These are phyloP conservation scores for Pardosa pseudoannulata DNA, from an alignment of 2,888 invertebrate species.

Conservation along the genomic window DNA sequence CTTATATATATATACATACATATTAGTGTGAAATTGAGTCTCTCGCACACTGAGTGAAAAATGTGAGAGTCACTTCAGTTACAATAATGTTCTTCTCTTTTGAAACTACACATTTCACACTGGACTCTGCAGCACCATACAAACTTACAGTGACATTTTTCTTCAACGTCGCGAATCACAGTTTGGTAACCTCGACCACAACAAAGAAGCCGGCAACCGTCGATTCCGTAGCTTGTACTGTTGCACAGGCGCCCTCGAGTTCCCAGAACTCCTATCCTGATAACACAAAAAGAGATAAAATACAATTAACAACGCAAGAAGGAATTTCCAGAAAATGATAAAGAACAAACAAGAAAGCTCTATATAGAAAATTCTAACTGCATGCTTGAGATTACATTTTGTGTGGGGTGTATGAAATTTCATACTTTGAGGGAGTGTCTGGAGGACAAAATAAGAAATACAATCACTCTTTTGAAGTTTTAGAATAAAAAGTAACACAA, in stretches of 20 bases:
- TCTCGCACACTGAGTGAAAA: neutral
- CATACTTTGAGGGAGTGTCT: no score
- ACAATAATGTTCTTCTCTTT: constrained; percentile 90
- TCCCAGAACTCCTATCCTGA: constrained; percentile 87
- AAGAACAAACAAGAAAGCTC: no score
- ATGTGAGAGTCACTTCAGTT: constrained; percentile 81
- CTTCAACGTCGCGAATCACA: constrained; percentile 87
- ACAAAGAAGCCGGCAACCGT: constrained; percentile 90
- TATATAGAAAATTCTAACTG: no score
- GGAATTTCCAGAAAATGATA: no score
- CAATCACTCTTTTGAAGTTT: no score
- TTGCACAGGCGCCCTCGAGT: constrained; percentile 90
- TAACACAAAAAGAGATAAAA: constrained; percentile 5
- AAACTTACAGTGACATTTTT: constrained; percentile 92
- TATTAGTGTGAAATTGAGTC: no score
- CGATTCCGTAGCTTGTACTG: constrained; percentile 88
- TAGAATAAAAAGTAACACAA: no score
- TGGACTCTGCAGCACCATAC: constrained; percentile 94
- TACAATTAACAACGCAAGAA: no score
- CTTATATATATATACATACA: no score
- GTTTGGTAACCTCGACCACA: constrained; percentile 94
- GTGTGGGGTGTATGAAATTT: no score
- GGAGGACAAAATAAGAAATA: no score
- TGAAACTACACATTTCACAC: constrained; percentile 88
- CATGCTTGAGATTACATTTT: no score